Evolutionary conservation across 2,888 invertebrate species (phyloP).

Genomic region (Melieria omissa): DNA sequence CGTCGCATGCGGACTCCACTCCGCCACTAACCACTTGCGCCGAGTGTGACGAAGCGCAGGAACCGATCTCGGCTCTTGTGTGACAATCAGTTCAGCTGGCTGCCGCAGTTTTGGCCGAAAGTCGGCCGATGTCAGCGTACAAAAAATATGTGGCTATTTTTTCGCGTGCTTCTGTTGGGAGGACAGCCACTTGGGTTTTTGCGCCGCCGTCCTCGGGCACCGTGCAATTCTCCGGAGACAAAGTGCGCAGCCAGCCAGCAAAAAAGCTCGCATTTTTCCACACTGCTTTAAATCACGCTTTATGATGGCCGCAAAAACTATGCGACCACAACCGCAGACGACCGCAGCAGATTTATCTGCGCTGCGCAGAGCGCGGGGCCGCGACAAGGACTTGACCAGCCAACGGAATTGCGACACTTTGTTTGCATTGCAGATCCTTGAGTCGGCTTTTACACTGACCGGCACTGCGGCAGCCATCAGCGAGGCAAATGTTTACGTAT

Average conservation of each 20-base stretch:
- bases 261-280: neutral
- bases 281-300: constrained; percentile 5
- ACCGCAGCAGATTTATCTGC: constrained; percentile 44
- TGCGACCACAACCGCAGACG: constrained; percentile 35
- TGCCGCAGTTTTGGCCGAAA: no score
- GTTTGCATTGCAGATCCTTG: constrained; percentile 57
- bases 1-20: neutral
- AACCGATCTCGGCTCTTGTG: neutral
- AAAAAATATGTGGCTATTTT: neutral
- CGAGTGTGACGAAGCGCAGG: neutral
- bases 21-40: neutral
- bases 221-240: constrained; percentile 13
- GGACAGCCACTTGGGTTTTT: neutral
- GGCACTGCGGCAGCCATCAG: no score
- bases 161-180: neutral
- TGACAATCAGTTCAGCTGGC: constrained; percentile 1
- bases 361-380: constrained; percentile 24
- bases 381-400: no score
- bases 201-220: neutral
- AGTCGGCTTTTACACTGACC: neutral
- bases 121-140: neutral
- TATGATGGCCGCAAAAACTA: neutral
- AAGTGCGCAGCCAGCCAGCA: neutral
- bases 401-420: neutral
- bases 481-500: no score